Percentiles rank a stretch among this genome's conserved stretches.
Evolutionary conservation across 1,140 invertebrate genomes (phyloP).

Genomic region (Drosophila varians): DNA sequence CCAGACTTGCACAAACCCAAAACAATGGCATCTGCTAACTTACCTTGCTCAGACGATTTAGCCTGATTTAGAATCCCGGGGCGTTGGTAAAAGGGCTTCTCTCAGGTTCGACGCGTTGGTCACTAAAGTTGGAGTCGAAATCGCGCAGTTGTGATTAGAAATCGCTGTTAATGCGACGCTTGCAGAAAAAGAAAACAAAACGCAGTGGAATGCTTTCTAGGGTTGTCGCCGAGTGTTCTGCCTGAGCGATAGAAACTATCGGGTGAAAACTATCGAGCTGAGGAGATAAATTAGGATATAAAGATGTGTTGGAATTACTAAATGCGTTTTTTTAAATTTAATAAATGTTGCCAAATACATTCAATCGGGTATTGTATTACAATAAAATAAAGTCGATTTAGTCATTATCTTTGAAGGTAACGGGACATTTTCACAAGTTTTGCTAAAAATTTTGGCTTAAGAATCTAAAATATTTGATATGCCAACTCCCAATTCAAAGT

Average conservation of each 20-base stretch:
- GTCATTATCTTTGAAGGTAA: too few species aligned
- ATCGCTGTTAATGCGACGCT: constrained; percentile 35
- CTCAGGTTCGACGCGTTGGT: neutral
- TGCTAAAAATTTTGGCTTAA: too few species aligned
- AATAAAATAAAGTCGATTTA: too few species aligned
- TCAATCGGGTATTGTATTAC: too few species aligned
- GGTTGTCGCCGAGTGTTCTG: constrained; percentile 32
- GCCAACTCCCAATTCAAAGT: too few species aligned
- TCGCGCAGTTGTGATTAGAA: constrained; percentile 3
- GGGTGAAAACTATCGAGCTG: neutral
- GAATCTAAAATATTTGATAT: too few species aligned
- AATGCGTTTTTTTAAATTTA: too few species aligned
- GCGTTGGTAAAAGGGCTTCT: neutral
- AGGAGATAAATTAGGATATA: too few species aligned
- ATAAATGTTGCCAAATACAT: too few species aligned
- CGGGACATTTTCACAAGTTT: too few species aligned
- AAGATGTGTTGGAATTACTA: too few species aligned
- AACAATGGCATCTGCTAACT: constrained; percentile 1
- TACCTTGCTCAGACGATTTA: constrained; percentile 21
- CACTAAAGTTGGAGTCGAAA: neutral
- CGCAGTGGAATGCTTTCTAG: constrained; percentile 41
- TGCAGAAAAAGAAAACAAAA: constrained; percentile 35
- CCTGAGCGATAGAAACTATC: constrained; percentile 2
- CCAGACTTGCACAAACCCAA: neutral
- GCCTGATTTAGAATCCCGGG: neutral